Base-by-base conservation (phyloP, 1,140 invertebrate species). In the Odontomachus brunneus region DNA sequence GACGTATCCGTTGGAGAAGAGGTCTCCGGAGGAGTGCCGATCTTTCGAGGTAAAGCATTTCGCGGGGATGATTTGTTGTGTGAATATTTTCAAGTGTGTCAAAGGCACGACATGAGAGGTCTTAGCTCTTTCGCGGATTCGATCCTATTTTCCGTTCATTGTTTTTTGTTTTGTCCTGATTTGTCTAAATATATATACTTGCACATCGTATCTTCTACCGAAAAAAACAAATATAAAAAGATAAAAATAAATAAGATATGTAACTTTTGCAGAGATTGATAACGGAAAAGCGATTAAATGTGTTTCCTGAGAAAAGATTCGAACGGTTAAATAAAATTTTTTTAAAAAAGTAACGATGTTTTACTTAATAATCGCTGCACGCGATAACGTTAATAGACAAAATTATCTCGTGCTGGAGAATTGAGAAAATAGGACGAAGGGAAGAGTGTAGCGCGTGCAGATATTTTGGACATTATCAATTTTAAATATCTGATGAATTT, bases 11-110 rank as follows among this genome's bases (percentile, higher is more conserved):
- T 72, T 38, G 51, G 49, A 53, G 67, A 82, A 82, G 59, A 57
- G 15, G 17, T 69, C 65, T 62, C 11, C 44, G 22, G 69, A 71
- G 57, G 57, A 65, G 83, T 69, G 55, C 33, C 76, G 29, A 57
- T 24, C 19, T 85, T 81, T 69, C 38, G 73, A 87, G 74, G 86
- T 86, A 89, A 89, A 76, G 3, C 4, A 74, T 26, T 67, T n/a
- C n/a, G 7, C 14, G 44, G 3, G n/a, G 15, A 5, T 3, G 15
- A 19, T 9, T 57, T 57, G 38, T 76, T 65, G n/a, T 5, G 57
- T 69, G 33, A 57, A 71, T 29, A n/a, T n/a, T n/a, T 53, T 22
- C n/a, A 11, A 69, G 17, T 69, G 44, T 4, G 33, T 26, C 44
- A 38, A n/a, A 15, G 14, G 9, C 24, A 55, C 38, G 38, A 44